A percentile compares a stretch with the other conserved stretches of the same genome.
These are phyloP conservation scores for Edolisoma coerulescens DNA, from an alignment of 2,113 vertebrate species.

Conservation along the genomic window DNA sequence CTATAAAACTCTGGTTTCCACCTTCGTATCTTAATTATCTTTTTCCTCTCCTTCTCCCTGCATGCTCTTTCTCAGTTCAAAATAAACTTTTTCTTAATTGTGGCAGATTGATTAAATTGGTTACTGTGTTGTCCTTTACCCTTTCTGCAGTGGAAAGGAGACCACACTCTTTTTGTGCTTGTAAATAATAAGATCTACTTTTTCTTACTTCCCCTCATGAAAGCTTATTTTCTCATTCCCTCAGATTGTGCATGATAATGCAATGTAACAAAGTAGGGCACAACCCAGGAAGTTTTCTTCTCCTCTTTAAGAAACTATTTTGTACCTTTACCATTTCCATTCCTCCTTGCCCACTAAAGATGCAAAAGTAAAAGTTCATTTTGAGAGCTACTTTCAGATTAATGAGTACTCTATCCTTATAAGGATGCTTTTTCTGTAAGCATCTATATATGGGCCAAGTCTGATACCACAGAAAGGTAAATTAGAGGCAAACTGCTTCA, in stretches of 20 bases:
- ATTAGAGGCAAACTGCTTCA: background rate
- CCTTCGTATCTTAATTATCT: background rate
- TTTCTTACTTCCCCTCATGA: background rate
- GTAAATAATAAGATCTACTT: background rate
- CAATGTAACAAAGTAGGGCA: background rate
- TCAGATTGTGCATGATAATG: background rate
- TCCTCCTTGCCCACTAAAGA: background rate
- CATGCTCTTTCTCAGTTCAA: background rate
- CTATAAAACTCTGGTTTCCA: background rate
- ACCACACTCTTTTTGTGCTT: background rate
- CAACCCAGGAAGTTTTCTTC: background rate
- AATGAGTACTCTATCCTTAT: background rate
- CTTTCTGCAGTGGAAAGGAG: background rate
- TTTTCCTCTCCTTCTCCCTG: background rate
- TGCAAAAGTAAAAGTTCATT: background rate
- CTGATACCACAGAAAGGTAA: background rate
- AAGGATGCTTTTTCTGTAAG: background rate
- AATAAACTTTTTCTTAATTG: background rate
- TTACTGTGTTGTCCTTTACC: background rate
- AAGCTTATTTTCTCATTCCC: background rate
- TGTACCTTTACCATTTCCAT: background rate
- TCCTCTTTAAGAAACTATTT: background rate
- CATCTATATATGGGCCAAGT: background rate
- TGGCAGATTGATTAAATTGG: background rate
- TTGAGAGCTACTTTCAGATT: background rate